phyloP scores from a whole-genome alignment of 2,797 vertebrate genomes.

The Enteromius paludinosus region DNA sequence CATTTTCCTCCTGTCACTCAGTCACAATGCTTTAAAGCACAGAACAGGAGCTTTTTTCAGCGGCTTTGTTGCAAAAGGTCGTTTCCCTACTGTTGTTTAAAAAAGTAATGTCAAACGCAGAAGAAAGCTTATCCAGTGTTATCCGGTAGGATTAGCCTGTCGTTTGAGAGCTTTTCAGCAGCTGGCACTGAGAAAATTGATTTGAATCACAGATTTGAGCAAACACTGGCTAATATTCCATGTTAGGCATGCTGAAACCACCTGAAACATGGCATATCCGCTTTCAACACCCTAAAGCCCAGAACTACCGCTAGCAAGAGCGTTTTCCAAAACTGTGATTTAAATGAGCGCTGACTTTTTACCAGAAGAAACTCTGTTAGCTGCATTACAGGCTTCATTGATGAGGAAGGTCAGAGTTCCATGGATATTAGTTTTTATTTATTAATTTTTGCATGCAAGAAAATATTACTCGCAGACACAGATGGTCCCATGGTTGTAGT shows the following conservation, averaged over 20 bases:
- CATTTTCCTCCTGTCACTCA: not conserved
- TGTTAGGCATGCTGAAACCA: slow-evolving; percentile 8
- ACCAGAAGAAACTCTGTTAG: not conserved
- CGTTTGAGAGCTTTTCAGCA: not conserved
- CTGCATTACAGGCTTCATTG: slow-evolving; percentile 18
- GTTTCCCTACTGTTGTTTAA: slow-evolving; percentile 1
- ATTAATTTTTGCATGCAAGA: not conserved
- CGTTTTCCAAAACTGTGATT: not conserved
- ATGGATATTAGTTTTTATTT: not conserved
- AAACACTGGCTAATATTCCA: not conserved
- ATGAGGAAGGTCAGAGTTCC: not conserved
- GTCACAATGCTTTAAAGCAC: not conserved
- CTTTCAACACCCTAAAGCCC: slow-evolving; percentile 23
- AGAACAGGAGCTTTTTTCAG: not conserved
- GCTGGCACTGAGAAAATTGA: slow-evolving; percentile 19
- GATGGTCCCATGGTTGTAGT: not conserved
- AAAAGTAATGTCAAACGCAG: not conserved
- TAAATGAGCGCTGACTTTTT: not conserved
- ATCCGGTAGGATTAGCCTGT: not conserved
- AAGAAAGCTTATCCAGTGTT: slow-evolving; percentile 10
- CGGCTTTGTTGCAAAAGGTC: not conserved
- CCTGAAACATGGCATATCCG: slow-evolving; percentile 18
- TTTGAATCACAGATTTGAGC: slow-evolving; percentile 3
- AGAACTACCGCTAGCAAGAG: not conserved
- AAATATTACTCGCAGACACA: not conserved